phyloP scores from a whole-genome alignment of 2,797 vertebrate genomes.

The Gymnothorax reevesii region DNA sequence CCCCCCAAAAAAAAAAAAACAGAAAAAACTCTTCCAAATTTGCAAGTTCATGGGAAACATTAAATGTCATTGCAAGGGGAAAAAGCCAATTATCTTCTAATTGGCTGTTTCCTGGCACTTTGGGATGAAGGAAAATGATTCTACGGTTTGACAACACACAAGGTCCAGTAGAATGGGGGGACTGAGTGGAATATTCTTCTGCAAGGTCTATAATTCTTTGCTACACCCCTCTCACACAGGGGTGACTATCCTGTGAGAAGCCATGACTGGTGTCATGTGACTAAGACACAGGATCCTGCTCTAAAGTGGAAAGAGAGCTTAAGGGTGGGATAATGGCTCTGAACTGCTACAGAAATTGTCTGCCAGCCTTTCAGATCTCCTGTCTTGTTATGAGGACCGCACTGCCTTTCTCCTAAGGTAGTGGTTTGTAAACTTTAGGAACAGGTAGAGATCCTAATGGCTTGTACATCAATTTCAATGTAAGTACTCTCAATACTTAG shows the following conservation, averaged over 20 bases:
- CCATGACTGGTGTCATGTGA: not conserved
- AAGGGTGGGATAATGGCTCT: constrained; percentile 75
- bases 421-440: constrained; percentile 64
- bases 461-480: constrained; percentile 59
- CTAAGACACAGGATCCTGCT: not conserved
- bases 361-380: constrained; percentile 80
- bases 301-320: not conserved
- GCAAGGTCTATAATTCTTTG: no score
- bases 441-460: not conserved
- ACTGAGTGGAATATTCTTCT: no score
- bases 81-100: not conserved
- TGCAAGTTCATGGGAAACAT: not conserved
- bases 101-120: not conserved
- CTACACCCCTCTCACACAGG: not conserved
- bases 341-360: constrained; percentile 83
- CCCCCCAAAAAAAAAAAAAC: no score
- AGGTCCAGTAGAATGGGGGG: no score
- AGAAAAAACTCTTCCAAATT: not conserved
- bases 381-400: constrained; percentile 76
- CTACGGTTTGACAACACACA: no score
- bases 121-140: no score
- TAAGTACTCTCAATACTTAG: constrained; percentile 19
- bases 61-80: not conserved
- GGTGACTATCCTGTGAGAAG: not conserved
- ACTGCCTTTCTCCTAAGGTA: constrained; percentile 79